These are phyloP conservation scores for Lacanobia wlatinum DNA, from an alignment of 2,888 invertebrate species.

Conservation along the genomic window DNA sequence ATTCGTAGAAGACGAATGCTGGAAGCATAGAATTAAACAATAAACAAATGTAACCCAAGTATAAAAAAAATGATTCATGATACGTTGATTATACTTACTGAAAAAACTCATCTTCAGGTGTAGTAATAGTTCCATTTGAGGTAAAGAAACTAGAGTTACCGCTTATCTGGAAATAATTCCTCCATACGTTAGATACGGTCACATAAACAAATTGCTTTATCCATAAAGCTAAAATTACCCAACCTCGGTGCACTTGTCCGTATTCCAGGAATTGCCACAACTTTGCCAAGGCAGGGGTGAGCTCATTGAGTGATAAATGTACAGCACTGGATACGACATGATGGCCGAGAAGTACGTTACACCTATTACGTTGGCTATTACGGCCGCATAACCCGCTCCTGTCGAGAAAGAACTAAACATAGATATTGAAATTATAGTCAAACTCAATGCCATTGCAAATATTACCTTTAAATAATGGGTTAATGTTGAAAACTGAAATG, in stretches of 20 bases:
- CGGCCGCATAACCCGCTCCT: conserved; percentile 97
- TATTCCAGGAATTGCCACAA: conserved; percentile 96
- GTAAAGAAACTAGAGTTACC: conserved; percentile 78
- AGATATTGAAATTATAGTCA: conserved; percentile 41
- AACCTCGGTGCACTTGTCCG: conserved; percentile 93
- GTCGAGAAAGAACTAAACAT: conserved; percentile 59
- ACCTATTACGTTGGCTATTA: conserved; percentile 95
- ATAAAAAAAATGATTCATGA: neutral
- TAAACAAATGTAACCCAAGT: neutral
- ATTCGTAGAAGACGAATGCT: conserved; percentile 95
- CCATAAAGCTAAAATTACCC: conserved; percentile 60
- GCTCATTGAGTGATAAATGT: conserved; percentile 93
- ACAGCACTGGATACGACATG: conserved; percentile 96
- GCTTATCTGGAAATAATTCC: conserved; percentile 80
- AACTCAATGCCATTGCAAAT: conserved; percentile 34
- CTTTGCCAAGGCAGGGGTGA: conserved; percentile 94
- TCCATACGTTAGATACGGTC: conserved; percentile 23
- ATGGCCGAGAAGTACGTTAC: conserved; percentile 96
- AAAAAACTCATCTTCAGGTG: conserved; percentile 96
- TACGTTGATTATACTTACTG: conserved; percentile 90
- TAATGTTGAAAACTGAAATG: conserved; percentile 94
- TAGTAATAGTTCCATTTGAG: conserved; percentile 86
- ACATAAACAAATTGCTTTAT: conserved; percentile 45
- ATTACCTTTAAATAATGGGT: conserved; percentile 96
- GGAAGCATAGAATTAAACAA: conserved; percentile 67